phyloP scores from a whole-genome alignment of 2,797 vertebrate species.

The Peromyscus nudipes region DNA sequence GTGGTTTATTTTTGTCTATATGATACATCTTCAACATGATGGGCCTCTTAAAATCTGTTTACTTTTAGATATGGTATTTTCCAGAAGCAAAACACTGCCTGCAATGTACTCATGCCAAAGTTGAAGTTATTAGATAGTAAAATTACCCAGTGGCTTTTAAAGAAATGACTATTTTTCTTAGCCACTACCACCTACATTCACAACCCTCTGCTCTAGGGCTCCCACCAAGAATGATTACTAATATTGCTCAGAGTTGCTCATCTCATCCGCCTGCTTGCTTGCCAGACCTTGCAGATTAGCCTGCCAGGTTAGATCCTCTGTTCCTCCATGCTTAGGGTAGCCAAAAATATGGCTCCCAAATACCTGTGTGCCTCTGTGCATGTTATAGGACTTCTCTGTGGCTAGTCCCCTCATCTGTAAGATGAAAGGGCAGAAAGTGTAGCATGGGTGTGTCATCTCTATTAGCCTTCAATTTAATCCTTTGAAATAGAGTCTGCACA shows the following conservation, averaged over 20 bases:
- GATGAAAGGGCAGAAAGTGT: background rate
- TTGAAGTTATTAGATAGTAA: background rate
- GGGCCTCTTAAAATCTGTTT: slow-evolving; percentile 19
- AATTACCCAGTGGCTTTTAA: background rate
- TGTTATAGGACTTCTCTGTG: background rate
- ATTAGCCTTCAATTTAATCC: background rate
- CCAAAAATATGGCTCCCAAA: background rate
- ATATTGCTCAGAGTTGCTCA: background rate
- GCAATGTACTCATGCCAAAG: background rate
- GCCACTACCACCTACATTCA: background rate
- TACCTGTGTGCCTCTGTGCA: background rate
- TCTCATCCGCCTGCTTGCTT: background rate
- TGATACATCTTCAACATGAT: background rate
- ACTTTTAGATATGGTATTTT: slow-evolving; percentile 39
- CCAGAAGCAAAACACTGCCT: background rate
- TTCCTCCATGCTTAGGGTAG: too few relatives aligned
- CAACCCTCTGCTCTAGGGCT: background rate
- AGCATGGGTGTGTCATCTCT: background rate
- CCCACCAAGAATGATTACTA: background rate
- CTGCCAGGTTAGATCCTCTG: background rate
- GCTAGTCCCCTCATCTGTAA: background rate
- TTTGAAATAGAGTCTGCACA: background rate
- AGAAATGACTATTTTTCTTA: background rate
- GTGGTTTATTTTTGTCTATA: background rate
- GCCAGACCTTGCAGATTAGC: background rate